Conservation (phyloP, 2,113 vertebrate species). For the Atractosteus spatula region DNA sequence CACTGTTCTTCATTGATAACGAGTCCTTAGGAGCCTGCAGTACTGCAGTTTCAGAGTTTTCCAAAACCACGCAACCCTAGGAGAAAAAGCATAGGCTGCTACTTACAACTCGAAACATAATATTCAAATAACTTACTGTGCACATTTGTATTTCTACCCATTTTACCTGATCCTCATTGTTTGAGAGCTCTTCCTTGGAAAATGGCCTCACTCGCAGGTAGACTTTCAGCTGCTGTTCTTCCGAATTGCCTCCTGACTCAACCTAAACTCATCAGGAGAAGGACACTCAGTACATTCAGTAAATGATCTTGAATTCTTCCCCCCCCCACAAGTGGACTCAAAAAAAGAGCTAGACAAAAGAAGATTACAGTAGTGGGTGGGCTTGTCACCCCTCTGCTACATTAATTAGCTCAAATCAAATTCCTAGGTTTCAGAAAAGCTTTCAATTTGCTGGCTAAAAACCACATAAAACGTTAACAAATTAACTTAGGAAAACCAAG, state of each 20-base stretch:
- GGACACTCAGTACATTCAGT: not conserved
- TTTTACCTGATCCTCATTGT: conserved; percentile 72
- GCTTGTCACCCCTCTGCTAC: no score
- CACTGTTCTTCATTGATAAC: conserved; percentile 74
- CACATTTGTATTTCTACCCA: no score
- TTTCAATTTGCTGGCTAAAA: no score
- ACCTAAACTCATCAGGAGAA: conserved; percentile 33
- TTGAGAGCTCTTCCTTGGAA: conserved; percentile 66
- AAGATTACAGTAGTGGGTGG: not conserved
- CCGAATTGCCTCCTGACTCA: conserved; percentile 29
- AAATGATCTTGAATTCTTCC: no score
- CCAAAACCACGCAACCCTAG: conserved; percentile 76
- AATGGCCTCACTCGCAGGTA: conserved; percentile 80
- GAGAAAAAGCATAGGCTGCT: not conserved
- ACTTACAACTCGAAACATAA: not conserved
- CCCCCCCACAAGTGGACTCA: not conserved
- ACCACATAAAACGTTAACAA: no score
- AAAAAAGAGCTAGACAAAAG: not conserved
- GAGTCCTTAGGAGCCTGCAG: conserved; percentile 81
- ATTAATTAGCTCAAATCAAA: no score
- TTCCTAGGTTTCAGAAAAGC: no score
- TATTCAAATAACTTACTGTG: no score
- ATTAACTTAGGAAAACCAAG: no score
- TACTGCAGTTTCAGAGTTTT: conserved; percentile 64
- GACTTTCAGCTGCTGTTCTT: conserved; percentile 71